These are phyloP conservation scores for Buceros bicornis DNA, from an alignment of 2,797 vertebrate genomes.

Conservation along the genomic window DNA sequence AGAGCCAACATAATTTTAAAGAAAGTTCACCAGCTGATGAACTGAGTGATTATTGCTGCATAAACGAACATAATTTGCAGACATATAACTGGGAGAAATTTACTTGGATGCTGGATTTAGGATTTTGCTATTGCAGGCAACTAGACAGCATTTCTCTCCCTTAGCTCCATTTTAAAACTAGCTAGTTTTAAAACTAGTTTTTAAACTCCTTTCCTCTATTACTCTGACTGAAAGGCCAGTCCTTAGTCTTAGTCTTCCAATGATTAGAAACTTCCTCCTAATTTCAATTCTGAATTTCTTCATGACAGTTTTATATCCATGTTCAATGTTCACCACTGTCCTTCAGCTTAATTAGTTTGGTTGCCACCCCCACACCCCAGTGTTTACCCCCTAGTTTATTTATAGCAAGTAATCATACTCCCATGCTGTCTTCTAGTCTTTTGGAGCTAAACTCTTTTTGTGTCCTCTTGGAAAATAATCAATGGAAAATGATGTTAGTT, in stretches of 20 bases:
- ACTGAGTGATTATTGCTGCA: background rate
- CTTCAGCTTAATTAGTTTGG: background rate
- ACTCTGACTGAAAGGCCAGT: background rate
- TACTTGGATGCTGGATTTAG: background rate
- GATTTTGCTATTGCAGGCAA: background rate
- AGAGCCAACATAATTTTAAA: background rate
- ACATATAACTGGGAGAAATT: background rate
- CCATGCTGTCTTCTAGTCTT: background rate
- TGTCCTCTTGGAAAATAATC: background rate
- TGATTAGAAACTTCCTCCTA: background rate
- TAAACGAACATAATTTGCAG: background rate
- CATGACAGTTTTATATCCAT: background rate
- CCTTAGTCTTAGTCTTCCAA: background rate
- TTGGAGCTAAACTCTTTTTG: background rate
- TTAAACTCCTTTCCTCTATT: background rate
- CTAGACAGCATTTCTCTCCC: background rate
- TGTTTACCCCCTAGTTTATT: background rate
- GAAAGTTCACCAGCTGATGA: background rate
- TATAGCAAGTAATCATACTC: background rate
- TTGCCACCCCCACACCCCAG: no score
- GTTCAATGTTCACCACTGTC: background rate
- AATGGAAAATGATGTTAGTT: background rate
- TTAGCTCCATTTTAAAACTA: background rate
- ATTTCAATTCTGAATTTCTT: constrained; percentile 4
- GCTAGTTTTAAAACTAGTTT: background rate